Conservation (phyloP, 1,140 invertebrate genomes). For the Zaprionus kolodkinae region DNA sequence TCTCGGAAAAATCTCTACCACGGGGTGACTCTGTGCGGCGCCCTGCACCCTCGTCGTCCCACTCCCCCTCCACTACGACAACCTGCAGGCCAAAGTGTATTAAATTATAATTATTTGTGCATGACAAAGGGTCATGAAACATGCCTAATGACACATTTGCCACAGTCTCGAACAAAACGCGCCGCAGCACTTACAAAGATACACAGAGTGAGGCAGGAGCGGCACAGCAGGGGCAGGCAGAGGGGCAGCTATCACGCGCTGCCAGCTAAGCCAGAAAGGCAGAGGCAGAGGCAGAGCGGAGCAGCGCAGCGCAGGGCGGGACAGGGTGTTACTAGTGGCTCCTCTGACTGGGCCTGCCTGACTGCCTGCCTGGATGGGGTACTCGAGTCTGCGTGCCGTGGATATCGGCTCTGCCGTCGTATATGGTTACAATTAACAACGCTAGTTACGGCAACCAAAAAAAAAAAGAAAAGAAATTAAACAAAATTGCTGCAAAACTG, state of each 20-base stretch:
- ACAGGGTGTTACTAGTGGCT: background rate
- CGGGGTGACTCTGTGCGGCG: conserved; percentile 25
- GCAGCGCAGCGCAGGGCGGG: background rate
- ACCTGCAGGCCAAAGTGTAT: conserved; percentile 70
- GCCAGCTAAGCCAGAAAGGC: conserved; percentile 23
- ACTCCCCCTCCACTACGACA: background rate
- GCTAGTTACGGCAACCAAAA: conserved; percentile 66
- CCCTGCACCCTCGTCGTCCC: background rate
- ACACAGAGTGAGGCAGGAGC: conserved; percentile 1
- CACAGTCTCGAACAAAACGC: conserved; percentile 77
- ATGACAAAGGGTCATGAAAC: conserved; percentile 83
- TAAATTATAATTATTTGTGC: conserved; percentile 83
- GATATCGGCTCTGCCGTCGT: conserved; percentile 54
- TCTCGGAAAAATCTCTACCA: conserved; percentile 51
- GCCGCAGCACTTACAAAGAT: conserved; percentile 28
- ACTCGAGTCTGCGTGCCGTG: conserved; percentile 35
- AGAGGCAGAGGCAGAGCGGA: background rate
- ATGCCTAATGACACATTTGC: conserved; percentile 83
- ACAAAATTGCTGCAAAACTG: conserved; percentile 74
- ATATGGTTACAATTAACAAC: conserved; percentile 73
- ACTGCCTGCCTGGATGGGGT: conserved; percentile 2
- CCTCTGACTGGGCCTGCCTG: too few relatives aligned
- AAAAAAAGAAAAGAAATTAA: conserved; percentile 73
- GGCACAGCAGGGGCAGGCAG: background rate
- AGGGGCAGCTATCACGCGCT: conserved; percentile 17